Percentiles rank a stretch among this genome's conserved stretches.
Evolutionary conservation across 2,797 vertebrate genomes (phyloP).

Genomic region (Pyrocephalus nanus): DNA sequence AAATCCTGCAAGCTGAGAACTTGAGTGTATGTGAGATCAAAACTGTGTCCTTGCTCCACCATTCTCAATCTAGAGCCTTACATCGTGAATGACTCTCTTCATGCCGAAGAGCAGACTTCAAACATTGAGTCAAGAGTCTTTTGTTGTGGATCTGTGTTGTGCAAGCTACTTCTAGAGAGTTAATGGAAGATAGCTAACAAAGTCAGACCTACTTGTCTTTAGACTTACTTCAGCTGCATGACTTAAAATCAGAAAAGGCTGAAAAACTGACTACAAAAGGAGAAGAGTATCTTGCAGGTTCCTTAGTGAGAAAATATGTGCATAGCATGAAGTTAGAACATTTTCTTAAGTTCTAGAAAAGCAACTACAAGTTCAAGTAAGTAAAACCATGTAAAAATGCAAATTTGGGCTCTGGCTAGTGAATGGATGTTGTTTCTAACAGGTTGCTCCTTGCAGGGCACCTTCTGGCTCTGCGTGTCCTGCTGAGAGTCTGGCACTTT

Average conservation of each 20-base stretch:
- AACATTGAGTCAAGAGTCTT: background rate
- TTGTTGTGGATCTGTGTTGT: background rate
- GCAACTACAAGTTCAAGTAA: background rate
- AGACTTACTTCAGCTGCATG: background rate
- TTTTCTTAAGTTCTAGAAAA: background rate
- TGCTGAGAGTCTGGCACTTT: background rate
- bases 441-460: background rate
- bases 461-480: background rate
- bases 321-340: background rate
- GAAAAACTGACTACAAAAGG: background rate
- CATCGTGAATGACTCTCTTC: background rate
- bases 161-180: background rate
- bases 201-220: background rate
- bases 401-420: background rate
- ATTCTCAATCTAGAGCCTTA: background rate
- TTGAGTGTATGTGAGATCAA: accelerated
- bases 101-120: background rate
- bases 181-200: background rate
- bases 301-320: background rate
- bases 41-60: background rate
- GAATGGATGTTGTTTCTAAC: background rate
- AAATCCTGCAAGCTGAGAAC: background rate
- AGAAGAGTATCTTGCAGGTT: background rate
- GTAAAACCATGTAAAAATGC: background rate
- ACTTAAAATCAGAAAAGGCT: background rate